Evolutionary conservation across 2,888 invertebrate species (phyloP), one percentile per base, ranked within the genome.

Genomic region (Coecobrya sp.): DNA sequence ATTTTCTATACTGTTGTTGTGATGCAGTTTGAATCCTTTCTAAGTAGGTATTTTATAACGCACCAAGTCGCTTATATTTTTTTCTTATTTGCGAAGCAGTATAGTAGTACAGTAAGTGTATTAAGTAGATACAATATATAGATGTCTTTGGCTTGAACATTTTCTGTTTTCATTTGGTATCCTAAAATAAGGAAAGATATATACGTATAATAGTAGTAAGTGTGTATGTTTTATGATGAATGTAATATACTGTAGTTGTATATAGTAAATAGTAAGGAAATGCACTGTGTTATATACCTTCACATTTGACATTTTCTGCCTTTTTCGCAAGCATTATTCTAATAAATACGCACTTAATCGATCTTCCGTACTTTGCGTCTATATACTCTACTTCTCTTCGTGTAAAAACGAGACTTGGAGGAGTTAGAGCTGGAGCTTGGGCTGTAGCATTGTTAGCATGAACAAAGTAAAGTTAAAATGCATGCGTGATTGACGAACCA

Each of bases 61-160:
- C 49, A 45, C 27, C 25, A 49, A 7, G 30, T 55, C 25, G 30
- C n/a, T 22, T 25, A n/a, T 30, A 8, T 42, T 19, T 55, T n/a
- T 55, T 5, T 16, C 27, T 22, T 55, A 73, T 25, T 73, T 30
- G 11, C 36, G 55, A 73, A 73, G 68, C 59, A 68, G 36, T 8
- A 19, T 11, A 16, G 55, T 62, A 65, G 42, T 86, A 7, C 7
- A 55, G 76, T 89, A 82, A 82, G 82, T 82, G 81, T 81, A 81
- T 79, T 81, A 84, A 84, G 84, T 84, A 84, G 84, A 65, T 85
- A 89, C 27, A 85, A 65, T 85, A 89, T 19, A 85, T 73, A 73
- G 79, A 86, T 86, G 91, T 91, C 91, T 91, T 91, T 91, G 91
- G 86, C 91, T 91, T 91, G 91, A 91, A 91, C 91, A 91, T 62